Conservation (phyloP, 1,140 invertebrate genomes). For the Nylanderia fulva region DNA sequence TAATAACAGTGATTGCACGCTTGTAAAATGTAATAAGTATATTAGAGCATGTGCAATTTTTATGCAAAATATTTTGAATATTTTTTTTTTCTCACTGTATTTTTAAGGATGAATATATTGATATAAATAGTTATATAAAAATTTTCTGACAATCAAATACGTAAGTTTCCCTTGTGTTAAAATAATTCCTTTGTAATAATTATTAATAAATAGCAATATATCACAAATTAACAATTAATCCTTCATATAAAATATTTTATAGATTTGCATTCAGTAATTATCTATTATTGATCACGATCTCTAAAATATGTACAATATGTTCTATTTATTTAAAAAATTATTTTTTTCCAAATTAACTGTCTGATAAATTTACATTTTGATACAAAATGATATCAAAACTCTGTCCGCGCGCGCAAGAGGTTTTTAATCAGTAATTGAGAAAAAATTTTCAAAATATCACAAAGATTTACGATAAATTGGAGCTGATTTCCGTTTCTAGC, state of each 20-base stretch:
- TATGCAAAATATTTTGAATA: neutral
- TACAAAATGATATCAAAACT: neutral
- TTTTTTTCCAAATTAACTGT: constrained; percentile 19
- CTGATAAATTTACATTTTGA: neutral
- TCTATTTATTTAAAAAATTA: neutral
- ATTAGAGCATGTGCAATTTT: neutral
- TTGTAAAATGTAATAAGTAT: neutral
- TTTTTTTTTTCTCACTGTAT: neutral
- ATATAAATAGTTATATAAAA: neutral
- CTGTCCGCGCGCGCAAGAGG: constrained; percentile 17
- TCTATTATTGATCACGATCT: neutral
- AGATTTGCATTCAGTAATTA: neutral
- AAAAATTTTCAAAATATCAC: constrained; percentile 1
- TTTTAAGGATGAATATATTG: neutral
- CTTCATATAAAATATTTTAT: constrained; percentile 24
- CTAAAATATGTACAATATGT: neutral
- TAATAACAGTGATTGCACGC: neutral
- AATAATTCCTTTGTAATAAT: constrained; percentile 30
- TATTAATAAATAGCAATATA: constrained; percentile 26
- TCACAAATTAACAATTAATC: constrained; percentile 26
- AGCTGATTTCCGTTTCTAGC: neutral
- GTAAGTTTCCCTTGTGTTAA: neutral
- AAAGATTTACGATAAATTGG: neutral
- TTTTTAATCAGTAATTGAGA: constrained; percentile 21
- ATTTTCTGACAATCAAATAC: neutral